A percentile compares a stretch with the other conserved stretches of the same genome.
These are phyloP conservation scores for Archilochus colubris DNA, from an alignment of 2,113 vertebrate genomes.

Conservation along the genomic window DNA sequence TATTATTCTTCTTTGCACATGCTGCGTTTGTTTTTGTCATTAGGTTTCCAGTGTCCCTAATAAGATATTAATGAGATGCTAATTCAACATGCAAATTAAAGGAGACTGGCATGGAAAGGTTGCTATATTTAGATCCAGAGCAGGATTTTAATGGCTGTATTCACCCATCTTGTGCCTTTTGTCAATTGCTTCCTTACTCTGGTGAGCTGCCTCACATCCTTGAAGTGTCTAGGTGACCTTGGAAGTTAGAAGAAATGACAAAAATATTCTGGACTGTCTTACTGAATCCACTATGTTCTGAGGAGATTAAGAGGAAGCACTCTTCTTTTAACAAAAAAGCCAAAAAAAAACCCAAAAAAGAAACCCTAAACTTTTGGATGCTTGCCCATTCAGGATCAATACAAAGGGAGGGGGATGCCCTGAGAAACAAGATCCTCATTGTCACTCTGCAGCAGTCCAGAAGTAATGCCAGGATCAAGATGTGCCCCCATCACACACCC, in stretches of 20 bases:
- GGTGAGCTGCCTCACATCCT: not conserved
- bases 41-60: conserved; percentile 57
- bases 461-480: not conserved
- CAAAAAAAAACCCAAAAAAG: too few relatives aligned
- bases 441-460: not conserved
- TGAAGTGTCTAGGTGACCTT: conserved; percentile 38
- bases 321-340: not conserved
- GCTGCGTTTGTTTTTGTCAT: conserved; percentile 68
- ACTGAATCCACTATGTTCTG: not conserved
- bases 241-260: conserved; percentile 5
- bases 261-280: not conserved
- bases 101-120: conserved; percentile 59
- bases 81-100: conserved; percentile 71
- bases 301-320: not conserved
- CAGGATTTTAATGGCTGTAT: conserved; percentile 62
- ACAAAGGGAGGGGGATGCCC: not conserved
- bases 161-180: conserved; percentile 48
- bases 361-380: not conserved
- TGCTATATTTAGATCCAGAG: conserved; percentile 65
- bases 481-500: not conserved
- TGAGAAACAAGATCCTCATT: not conserved
- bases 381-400: not conserved
- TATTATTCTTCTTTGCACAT: conserved; percentile 43
- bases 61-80: conserved; percentile 74
- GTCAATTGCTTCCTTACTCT: conserved; percentile 35